A percentile compares a stretch with the other conserved stretches of the same genome.
Conservation (phyloP, 2,888 invertebrate species). For the Zhengitettix transpicula region DNA sequence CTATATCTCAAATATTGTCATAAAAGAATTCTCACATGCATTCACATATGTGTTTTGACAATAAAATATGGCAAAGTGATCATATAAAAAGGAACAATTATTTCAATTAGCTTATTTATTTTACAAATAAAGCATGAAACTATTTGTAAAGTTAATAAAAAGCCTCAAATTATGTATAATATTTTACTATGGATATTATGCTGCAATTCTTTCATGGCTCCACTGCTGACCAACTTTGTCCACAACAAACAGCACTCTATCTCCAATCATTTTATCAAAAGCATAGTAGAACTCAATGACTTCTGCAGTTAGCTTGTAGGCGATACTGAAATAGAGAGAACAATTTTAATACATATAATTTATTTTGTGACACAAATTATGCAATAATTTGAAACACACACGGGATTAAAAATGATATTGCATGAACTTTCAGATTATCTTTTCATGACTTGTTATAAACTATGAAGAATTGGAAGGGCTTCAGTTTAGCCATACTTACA, state of each 20-base stretch:
- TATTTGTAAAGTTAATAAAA: too few relatives aligned
- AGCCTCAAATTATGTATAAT: too few relatives aligned
- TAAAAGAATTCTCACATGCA: too few relatives aligned
- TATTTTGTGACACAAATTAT: background rate
- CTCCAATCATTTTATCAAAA: conserved; percentile 25
- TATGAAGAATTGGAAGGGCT: too few relatives aligned
- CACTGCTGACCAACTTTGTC: conserved; percentile 18
- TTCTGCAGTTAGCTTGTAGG: conserved; percentile 27
- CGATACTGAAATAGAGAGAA: conserved; percentile 26
- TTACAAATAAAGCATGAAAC: too few relatives aligned
- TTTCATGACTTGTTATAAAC: background rate
- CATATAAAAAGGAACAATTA: too few relatives aligned
- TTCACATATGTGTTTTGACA: too few relatives aligned
- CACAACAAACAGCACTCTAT: conserved; percentile 26
- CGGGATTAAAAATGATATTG: background rate
- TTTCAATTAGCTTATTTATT: too few relatives aligned
- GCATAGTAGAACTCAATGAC: conserved; percentile 31
- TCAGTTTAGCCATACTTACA: conserved; percentile 24
- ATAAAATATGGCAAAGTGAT: too few relatives aligned
- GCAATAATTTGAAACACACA: background rate
- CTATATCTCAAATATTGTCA: too few relatives aligned
- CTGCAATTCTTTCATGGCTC: conserved; percentile 23
- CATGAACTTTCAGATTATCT: background rate
- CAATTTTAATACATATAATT: background rate
- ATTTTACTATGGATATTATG: conserved; percentile 15